phyloP scores from a whole-genome alignment of 2,797 vertebrate species.

The Capromys pilorides region DNA sequence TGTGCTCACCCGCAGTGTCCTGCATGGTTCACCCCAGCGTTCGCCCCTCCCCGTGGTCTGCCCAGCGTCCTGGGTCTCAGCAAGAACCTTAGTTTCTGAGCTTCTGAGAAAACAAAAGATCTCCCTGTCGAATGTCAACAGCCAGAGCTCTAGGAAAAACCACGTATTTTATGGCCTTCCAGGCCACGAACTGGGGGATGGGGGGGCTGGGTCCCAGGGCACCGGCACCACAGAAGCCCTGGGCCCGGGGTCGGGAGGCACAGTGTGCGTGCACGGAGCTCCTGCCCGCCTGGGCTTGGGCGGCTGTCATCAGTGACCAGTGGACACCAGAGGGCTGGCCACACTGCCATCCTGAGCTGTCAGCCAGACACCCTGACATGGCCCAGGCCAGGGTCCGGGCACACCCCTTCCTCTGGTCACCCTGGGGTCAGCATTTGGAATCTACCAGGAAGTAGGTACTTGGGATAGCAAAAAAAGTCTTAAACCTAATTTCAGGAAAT shows the following conservation, averaged over 20 bases:
- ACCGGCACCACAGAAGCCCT: neutral
- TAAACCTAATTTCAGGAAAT: conserved; percentile 83
- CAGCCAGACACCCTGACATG: neutral
- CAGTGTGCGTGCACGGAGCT: neutral
- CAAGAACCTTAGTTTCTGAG: conserved; percentile 17
- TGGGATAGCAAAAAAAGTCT: conserved; percentile 69
- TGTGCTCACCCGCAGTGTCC: neutral
- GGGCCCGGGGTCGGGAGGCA: neutral
- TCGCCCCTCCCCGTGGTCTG: neutral
- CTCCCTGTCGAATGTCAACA: neutral
- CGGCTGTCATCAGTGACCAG: neutral
- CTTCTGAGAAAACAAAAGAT: neutral
- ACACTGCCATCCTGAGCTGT: neutral
- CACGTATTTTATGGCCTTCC: neutral
- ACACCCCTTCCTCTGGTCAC: conserved; percentile 60
- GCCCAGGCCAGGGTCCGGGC: neutral
- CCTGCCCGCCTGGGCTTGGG: neutral
- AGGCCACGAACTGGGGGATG: neutral
- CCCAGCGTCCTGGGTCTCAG: neutral
- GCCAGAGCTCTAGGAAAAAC: neutral
- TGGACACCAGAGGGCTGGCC: neutral
- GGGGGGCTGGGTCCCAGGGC: neutral
- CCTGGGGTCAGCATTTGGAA: conserved; percentile 24
- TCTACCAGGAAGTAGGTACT: conserved; percentile 76
- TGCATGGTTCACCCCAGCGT: neutral